phyloP scores from a whole-genome alignment of 2,113 vertebrate genomes.

The Salvelinus sp. region DNA sequence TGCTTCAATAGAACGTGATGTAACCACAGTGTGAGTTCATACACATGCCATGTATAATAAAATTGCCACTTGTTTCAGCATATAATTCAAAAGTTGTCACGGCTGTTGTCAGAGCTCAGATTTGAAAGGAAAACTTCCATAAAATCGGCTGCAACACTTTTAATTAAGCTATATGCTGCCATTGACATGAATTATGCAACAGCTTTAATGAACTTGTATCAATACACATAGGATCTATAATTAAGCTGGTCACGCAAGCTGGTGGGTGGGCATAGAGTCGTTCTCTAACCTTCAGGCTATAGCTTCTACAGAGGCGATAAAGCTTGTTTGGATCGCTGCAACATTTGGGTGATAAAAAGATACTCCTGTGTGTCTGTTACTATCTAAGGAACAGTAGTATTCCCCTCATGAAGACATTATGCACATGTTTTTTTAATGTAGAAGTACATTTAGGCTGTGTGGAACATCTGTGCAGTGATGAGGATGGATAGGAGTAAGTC shows the following conservation, averaged over 20 bases:
- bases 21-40: neutral
- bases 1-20: conserved; percentile 5
- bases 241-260: conserved; percentile 54
- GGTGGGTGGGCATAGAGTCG: conserved; percentile 41
- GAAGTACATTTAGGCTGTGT: conserved; percentile 39
- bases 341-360: conserved; percentile 41
- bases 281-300: conserved; percentile 56
- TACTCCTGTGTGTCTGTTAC: conserved; percentile 15
- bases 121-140: conserved; percentile 43
- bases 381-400: conserved; percentile 16
- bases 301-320: conserved; percentile 21
- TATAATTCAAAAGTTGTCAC: neutral
- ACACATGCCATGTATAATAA: conserved; percentile 21
- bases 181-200: conserved; percentile 60
- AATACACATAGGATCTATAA: conserved; percentile 64
- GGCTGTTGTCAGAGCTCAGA: conserved; percentile 22
- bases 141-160: conserved; percentile 40
- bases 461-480: conserved; percentile 48
- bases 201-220: conserved; percentile 62
- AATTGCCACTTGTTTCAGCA: conserved; percentile 20
- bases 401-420: conserved; percentile 39
- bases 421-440: conserved; percentile 53
- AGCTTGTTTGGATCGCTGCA: conserved; percentile 25
- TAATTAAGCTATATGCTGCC: conserved; percentile 44
- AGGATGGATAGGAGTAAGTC: conserved; percentile 40